Evolutionary conservation across 2,113 vertebrate species (phyloP).

Genomic region (Podiceps cristatus): DNA sequence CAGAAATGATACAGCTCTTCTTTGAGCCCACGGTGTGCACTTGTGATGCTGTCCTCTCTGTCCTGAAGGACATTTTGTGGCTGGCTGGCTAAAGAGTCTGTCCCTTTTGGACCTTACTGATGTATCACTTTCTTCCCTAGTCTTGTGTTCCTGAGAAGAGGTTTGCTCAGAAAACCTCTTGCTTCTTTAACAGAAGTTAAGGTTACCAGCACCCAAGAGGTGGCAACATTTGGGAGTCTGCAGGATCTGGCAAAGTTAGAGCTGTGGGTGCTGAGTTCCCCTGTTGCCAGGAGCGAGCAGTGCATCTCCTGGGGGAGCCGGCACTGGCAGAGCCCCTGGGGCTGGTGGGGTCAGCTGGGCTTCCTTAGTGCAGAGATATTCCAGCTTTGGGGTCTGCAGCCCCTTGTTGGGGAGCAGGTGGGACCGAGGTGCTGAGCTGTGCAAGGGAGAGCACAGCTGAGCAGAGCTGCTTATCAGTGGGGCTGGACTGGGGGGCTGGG

Average conservation of each 20-base stretch:
- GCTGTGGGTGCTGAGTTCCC: not conserved
- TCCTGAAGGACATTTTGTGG: not conserved
- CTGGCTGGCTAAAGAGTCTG: not conserved
- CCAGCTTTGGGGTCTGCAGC: not conserved
- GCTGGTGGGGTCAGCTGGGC: not conserved
- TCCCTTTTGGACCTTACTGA: not conserved
- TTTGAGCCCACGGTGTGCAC: accelerated
- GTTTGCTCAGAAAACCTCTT: not conserved
- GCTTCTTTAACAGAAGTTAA: not conserved
- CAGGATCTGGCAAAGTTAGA: not conserved
- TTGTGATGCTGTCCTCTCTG: not conserved
- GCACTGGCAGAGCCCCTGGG: not conserved
- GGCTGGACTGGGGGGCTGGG: not conserved
- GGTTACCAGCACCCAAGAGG: not conserved
- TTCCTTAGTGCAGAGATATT: not conserved
- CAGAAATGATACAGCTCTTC: not conserved
- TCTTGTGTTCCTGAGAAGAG: not conserved
- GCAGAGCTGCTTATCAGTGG: not conserved
- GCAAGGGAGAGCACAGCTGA: not conserved
- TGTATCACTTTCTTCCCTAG: not conserved
- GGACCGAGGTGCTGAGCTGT: not conserved
- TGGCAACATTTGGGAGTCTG: not conserved
- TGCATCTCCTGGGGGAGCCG: not conserved
- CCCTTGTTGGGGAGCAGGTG: accelerated
- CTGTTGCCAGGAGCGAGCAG: not conserved